Evolutionary conservation across 1,140 invertebrate genomes (phyloP), one percentile per base, ranked within the genome.

Genomic region (Pogonomyrmex barbatus): DNA sequence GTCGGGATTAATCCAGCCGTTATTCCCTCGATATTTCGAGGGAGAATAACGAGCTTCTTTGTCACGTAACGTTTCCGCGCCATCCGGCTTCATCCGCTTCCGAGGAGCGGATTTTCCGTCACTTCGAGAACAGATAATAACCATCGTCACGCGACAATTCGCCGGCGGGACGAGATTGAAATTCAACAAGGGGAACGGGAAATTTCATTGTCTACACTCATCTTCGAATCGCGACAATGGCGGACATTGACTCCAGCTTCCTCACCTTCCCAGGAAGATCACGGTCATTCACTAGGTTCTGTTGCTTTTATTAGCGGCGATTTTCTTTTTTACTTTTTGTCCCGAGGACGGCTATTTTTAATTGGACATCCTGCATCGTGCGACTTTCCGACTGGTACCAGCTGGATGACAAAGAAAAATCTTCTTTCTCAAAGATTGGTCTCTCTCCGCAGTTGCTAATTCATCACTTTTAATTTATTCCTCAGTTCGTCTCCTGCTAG

Each of bases 321-420:
- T 36, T 85, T 77, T 87, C 30, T 17, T 45, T 45, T 10, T 2
- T 83, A 39, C 45, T 42, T 36, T 73, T 0, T 47, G 30, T 30
- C 52, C 76, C 77, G 87, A 89, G 84, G 84, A 70, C 87, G 30
- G 10, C 45, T 81, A 82, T 82, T 89, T 89, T 88, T 89, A 67
- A 58, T 68, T 30, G 62, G 62, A 81, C 45, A 60, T 79, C 60
- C 71, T 56, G 62, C 42, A 73, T 56, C 54, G 47, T 5, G 10
- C 56, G 68, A 42, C 68, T n/a, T 73, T 82, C 52, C 62, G 42
- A 9, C 45, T 47, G 62, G 10, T 39, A 39, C 39, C 54, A 71
- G 52, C 30, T n/a, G 42, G 10, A 12, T 52, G 47, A 81, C 30
- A 14, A 70, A 70, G 77, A 30, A 14, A 56, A 42, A 70, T 50